Evolutionary conservation across 2,113 vertebrate species (phyloP).

Genomic region (Bos taurus): ARS-UCD2.0 NC_037344.1:7802501-7803000

Average conservation of each 20-base stretch:
- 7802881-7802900: background rate
- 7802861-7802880: background rate
- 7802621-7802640: background rate
- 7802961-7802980: background rate
- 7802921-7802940: background rate
- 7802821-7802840: background rate
- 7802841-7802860: background rate
- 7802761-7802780: background rate
- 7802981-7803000: background rate
- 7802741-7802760: background rate
- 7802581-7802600: background rate
- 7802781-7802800: accelerated
- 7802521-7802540: background rate
- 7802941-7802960: background rate
- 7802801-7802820: background rate
- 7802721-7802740: background rate
- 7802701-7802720: background rate
- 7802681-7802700: background rate
- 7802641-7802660: background rate
- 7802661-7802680: background rate
- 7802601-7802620: background rate
- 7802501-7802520: background rate
- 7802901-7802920: accelerated
- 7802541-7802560: background rate
- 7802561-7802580: background rate